A percentile compares a stretch with the other conserved stretches of the same genome.
These are phyloP conservation scores for Pelodiscus sinensis DNA, from an alignment of 2,113 vertebrate species.

Conservation along the genomic window DNA sequence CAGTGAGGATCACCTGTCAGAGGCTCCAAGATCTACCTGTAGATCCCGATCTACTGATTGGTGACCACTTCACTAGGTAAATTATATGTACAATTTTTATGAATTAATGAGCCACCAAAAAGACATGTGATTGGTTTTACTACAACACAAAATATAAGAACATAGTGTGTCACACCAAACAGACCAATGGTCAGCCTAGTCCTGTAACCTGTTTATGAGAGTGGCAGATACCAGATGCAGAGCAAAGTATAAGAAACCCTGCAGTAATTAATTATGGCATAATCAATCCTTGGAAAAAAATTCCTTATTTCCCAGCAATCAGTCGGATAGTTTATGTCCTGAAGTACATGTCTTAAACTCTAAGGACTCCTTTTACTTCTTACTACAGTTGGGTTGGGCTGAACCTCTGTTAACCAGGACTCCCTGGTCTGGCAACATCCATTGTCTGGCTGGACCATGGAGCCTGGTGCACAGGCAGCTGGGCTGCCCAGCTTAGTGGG, in stretches of 20 bases:
- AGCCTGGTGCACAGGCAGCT: no score
- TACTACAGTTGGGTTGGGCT: no score
- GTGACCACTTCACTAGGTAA: no score
- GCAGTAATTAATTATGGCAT: background rate
- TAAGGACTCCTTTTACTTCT: background rate
- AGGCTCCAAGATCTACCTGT: no score
- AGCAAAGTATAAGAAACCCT: accelerated
- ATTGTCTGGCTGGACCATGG: no score
- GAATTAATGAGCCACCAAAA: accelerated
- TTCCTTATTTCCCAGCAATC: background rate
- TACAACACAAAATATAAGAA: background rate
- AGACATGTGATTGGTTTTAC: background rate
- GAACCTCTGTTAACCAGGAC: no score
- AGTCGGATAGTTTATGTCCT: background rate
- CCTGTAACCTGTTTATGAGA: background rate
- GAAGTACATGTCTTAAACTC: background rate
- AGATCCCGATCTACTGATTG: no score
- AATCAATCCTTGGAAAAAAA: background rate
- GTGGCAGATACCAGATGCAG: background rate
- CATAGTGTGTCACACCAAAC: background rate
- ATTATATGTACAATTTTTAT: accelerated
- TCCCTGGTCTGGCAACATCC: no score
- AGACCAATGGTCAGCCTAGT: accelerated
- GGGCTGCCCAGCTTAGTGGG: no score
- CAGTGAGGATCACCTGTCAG: no score